phyloP scores from a whole-genome alignment of 2,888 invertebrate genomes.

The Mechanitis messenoides region DNA sequence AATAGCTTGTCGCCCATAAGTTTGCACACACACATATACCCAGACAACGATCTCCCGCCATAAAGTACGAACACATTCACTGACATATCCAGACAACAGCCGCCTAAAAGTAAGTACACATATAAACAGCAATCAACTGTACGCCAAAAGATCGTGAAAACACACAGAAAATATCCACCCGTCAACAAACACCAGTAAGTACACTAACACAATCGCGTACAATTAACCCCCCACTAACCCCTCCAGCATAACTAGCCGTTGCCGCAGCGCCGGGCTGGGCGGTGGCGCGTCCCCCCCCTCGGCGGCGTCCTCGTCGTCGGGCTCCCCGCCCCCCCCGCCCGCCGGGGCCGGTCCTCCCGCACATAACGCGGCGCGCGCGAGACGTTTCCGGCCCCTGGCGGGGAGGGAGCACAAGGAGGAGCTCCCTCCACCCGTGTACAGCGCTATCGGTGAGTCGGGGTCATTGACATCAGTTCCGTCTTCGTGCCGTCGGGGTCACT shows the following conservation, averaged over 20 bases:
- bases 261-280: conserved; percentile 61
- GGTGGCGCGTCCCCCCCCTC: conserved; percentile 38
- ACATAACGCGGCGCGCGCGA: conserved; percentile 63
- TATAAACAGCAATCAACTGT: too few relatives aligned
- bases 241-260: conserved; percentile 54
- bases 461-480: not conserved
- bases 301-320: conserved; percentile 41
- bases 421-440: conserved; percentile 30
- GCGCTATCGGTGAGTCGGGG: conserved; percentile 49
- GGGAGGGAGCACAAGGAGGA: conserved; percentile 28
- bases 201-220: not conserved
- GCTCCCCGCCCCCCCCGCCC: conserved; percentile 41
- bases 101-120: too few relatives aligned
- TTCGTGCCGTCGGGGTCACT: not conserved
- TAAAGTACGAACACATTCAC: too few relatives aligned
- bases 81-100: too few relatives aligned
- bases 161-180: too few relatives aligned
- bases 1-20: conserved; percentile 53
- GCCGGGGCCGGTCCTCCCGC: conserved; percentile 32
- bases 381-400: conserved; percentile 65
- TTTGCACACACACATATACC: not conserved
- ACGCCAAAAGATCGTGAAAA: too few relatives aligned
- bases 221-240: not conserved
- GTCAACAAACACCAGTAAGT: too few relatives aligned
- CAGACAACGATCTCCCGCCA: too few relatives aligned